phyloP scores from a whole-genome alignment of 2,888 invertebrate species.

The Agrotis clavis region DNA sequence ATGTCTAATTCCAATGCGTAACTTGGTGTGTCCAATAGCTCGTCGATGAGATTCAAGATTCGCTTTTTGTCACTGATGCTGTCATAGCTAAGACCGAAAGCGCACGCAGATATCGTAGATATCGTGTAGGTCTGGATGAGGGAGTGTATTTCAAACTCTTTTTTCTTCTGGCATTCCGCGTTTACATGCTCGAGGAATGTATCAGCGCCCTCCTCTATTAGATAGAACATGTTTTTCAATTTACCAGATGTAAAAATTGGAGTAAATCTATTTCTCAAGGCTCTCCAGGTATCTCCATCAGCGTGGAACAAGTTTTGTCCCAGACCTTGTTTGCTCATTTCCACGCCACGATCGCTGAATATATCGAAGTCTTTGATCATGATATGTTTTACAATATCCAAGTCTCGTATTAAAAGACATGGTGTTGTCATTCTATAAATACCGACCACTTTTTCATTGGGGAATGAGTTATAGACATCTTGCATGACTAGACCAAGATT shows the following conservation, averaged over 20 bases:
- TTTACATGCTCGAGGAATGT: constrained; percentile 67
- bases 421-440: constrained; percentile 76
- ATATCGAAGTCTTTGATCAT: constrained; percentile 78
- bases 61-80: constrained; percentile 54
- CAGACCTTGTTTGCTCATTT: constrained; percentile 72
- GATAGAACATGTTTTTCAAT: constrained; percentile 77
- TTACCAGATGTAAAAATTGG: constrained; percentile 80
- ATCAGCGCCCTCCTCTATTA: constrained; percentile 72
- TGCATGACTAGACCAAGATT: constrained; percentile 61
- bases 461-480: constrained; percentile 72
- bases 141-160: constrained; percentile 66
- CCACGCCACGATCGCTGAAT: constrained; percentile 75
- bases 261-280: constrained; percentile 72
- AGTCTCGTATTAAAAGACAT: constrained; percentile 73
- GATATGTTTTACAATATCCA: constrained; percentile 76
- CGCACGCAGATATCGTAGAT: constrained; percentile 72
- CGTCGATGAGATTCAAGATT: constrained; percentile 51
- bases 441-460: constrained; percentile 78
- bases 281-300: constrained; percentile 75
- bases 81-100: constrained; percentile 73
- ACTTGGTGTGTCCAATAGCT: constrained; percentile 42
- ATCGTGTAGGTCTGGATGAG: constrained; percentile 72
- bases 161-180: constrained; percentile 31
- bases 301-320: constrained; percentile 77
- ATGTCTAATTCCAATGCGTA: constrained; percentile 68